A percentile compares a stretch with the other conserved stretches of the same genome.
These are phyloP conservation scores for Grallaria varia DNA, from an alignment of 2,113 vertebrate species.

Conservation along the genomic window DNA sequence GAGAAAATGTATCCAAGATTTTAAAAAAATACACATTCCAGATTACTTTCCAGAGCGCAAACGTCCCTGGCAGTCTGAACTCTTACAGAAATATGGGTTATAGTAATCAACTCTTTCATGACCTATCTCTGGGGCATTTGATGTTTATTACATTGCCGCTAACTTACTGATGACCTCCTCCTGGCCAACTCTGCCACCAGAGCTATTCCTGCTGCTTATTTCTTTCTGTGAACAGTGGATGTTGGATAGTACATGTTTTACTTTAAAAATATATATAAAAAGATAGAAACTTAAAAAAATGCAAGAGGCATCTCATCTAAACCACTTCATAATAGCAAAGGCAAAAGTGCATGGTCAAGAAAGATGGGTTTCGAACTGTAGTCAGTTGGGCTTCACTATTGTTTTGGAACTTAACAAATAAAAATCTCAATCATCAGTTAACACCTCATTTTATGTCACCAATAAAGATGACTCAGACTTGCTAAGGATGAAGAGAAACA, in stretches of 20 bases:
- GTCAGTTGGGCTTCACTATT: slow-evolving; percentile 47
- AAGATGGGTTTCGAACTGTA: slow-evolving; percentile 51
- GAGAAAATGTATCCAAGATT: slow-evolving; percentile 90
- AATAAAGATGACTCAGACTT: slow-evolving; percentile 48
- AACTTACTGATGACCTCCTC: slow-evolving; percentile 48
- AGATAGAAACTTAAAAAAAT: slow-evolving; percentile 15
- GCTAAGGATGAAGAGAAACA: slow-evolving; percentile 55
- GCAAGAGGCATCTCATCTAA: slow-evolving; percentile 39
- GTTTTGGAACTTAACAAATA: slow-evolving; percentile 46
- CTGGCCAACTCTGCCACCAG: slow-evolving; percentile 44
- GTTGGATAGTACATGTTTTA: slow-evolving; percentile 66
- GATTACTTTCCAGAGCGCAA: slow-evolving; percentile 87
- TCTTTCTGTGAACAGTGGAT: slow-evolving; percentile 71
- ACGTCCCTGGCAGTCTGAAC: slow-evolving; percentile 89
- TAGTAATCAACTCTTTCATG: slow-evolving; percentile 61
- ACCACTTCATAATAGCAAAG: slow-evolving; percentile 55
- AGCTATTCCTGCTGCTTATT: slow-evolving; percentile 72
- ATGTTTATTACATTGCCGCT: slow-evolving; percentile 63
- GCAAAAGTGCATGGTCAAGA: slow-evolving; percentile 73
- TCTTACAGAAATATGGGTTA: slow-evolving; percentile 87
- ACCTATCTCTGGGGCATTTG: neutral
- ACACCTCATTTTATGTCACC: slow-evolving; percentile 33
- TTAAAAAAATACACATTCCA: slow-evolving; percentile 89
- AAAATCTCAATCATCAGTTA: slow-evolving; percentile 36
- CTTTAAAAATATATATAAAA: slow-evolving; percentile 54